Conservation (phyloP, 2,888 invertebrate species). For the Rotaria magnacalcarata region DNA sequence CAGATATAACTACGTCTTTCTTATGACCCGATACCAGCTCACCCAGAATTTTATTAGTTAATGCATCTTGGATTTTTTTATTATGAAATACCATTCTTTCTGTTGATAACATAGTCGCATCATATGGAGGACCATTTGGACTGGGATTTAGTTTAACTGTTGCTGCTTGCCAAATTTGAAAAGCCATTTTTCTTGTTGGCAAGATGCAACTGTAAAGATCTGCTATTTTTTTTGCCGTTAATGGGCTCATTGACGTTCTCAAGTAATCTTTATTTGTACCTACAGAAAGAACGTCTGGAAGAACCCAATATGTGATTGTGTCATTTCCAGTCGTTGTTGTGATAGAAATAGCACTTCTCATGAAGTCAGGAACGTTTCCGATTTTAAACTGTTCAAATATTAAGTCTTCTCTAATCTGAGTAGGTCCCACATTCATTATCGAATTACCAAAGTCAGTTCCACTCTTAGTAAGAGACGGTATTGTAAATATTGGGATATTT, state of each 20-base stretch:
- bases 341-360: slow-evolving; percentile 12
- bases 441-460: slow-evolving; percentile 24
- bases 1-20: slow-evolving; percentile 29
- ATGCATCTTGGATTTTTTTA: slow-evolving; percentile 23
- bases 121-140: slow-evolving; percentile 19
- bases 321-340: not conserved
- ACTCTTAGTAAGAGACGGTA: not conserved
- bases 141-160: not conserved
- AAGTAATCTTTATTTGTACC: slow-evolving; percentile 20
- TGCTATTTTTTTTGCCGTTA: not conserved
- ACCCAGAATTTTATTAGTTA: not conserved
- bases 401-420: slow-evolving; percentile 10
- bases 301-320: slow-evolving; percentile 20
- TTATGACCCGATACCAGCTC: not conserved
- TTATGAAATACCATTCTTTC: slow-evolving; percentile 35
- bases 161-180: slow-evolving; percentile 28
- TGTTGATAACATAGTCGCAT: slow-evolving; percentile 27
- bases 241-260: not conserved
- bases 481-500: not conserved
- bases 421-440: slow-evolving; percentile 21
- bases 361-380: slow-evolving; percentile 6
- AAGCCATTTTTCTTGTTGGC: slow-evolving; percentile 17
- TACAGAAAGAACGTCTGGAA: slow-evolving; percentile 11
- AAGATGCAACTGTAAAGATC: not conserved
- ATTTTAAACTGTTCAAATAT: not conserved